Conservation (phyloP, 2,888 invertebrate species). For the Cephus spinipes region DNA sequence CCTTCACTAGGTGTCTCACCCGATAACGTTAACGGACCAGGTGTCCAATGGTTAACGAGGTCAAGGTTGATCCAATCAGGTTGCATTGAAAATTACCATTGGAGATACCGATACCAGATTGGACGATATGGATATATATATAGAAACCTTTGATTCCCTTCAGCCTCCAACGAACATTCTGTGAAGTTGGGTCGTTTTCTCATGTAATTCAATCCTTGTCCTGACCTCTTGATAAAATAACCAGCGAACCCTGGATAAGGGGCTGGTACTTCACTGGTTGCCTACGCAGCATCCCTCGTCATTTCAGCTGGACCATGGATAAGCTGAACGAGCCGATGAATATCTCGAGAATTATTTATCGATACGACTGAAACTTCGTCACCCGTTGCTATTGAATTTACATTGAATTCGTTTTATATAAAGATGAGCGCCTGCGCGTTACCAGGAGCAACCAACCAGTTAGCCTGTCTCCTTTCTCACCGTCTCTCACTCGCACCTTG, state of each 20-base stretch:
- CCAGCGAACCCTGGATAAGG: neutral
- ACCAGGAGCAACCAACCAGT: neutral
- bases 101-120: conserved; percentile 18
- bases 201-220: neutral
- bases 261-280: neutral
- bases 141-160: neutral
- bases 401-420: conserved; percentile 34
- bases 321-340: neutral
- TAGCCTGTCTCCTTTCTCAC: neutral
- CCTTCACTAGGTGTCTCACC: neutral
- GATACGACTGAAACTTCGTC: conserved; percentile 38
- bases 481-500: neutral
- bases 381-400: conserved; percentile 37
- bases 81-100: conserved; percentile 33
- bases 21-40: conserved; percentile 30
- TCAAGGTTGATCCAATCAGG: conserved; percentile 38
- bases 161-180: neutral
- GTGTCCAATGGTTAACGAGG: conserved; percentile 35
- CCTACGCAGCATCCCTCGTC: neutral
- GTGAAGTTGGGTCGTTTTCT: neutral
- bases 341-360: neutral
- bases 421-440: neutral
- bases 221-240: neutral
- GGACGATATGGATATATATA: too few species aligned
- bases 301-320: neutral